Evolutionary conservation across 2,888 invertebrate genomes (phyloP).

Genomic region (Endotricha flammealis): DNA sequence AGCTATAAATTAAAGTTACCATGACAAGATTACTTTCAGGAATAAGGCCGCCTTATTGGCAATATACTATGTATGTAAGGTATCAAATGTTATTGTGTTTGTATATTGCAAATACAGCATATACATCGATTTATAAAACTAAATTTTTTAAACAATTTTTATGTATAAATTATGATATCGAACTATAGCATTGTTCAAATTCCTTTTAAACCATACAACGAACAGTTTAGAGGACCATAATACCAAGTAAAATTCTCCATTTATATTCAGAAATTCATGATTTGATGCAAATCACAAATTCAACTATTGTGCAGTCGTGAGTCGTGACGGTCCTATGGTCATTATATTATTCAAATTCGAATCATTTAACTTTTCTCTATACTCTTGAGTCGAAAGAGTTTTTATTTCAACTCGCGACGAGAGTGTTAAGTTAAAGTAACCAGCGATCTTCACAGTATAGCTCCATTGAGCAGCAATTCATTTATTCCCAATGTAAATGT

Average conservation of each 20-base stretch:
- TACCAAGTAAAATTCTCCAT: constrained; percentile 16
- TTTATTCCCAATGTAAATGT: constrained; percentile 72
- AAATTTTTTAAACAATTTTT: too few species aligned
- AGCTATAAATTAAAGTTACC: too few species aligned
- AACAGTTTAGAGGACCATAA: constrained; percentile 2
- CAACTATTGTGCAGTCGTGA: constrained; percentile 26
- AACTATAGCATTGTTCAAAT: not conserved
- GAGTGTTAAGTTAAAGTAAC: constrained; percentile 19
- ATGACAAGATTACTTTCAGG: too few species aligned
- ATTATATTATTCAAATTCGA: constrained; percentile 38
- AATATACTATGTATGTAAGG: too few species aligned
- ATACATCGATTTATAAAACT: too few species aligned
- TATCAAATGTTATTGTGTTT: too few species aligned
- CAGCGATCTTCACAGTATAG: constrained; percentile 20
- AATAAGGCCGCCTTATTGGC: too few species aligned
- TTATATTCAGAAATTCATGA: constrained; percentile 26
- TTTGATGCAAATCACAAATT: constrained; percentile 30
- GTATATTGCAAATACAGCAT: too few species aligned
- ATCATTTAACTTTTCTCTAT: constrained; percentile 23
- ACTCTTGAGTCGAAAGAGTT: constrained; percentile 20
- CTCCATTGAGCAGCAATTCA: constrained; percentile 52
- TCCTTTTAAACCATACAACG: constrained; percentile 8
- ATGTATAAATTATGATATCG: not conserved
- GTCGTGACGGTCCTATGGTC: constrained; percentile 23
- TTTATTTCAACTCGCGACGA: constrained; percentile 22